Evolutionary conservation across 2,888 invertebrate genomes (phyloP).

Genomic region (Microplitis manilae): DNA sequence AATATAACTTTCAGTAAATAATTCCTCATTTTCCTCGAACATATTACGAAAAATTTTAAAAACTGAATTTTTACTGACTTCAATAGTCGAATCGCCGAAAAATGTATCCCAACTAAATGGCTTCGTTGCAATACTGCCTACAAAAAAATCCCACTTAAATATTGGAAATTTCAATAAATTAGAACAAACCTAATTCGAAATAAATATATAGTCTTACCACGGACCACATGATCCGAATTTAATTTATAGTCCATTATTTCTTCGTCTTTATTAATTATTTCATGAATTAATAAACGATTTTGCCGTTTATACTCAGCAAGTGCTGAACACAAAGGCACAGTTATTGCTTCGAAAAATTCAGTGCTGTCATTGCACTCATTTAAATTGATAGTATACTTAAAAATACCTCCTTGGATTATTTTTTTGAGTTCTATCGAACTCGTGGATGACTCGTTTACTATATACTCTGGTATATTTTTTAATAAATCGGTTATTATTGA

Average conservation of each 20-base stretch:
- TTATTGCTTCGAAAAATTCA: slow-evolving; percentile 59
- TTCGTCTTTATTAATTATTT: slow-evolving; percentile 63
- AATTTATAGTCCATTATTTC: slow-evolving; percentile 54
- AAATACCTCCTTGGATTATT: slow-evolving; percentile 55
- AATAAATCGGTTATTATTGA: slow-evolving; percentile 56
- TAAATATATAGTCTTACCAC: too few relatives aligned
- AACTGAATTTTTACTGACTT: too few relatives aligned
- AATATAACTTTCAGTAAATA: too few relatives aligned
- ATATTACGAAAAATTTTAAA: too few relatives aligned
- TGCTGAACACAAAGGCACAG: slow-evolving; percentile 57
- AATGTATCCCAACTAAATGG: too few relatives aligned
- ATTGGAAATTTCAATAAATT: too few relatives aligned
- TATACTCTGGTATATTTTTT: slow-evolving; percentile 55
- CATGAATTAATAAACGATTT: slow-evolving; percentile 56
- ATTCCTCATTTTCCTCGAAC: too few relatives aligned
- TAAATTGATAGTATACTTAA: slow-evolving; percentile 61
- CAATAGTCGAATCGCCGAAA: too few relatives aligned
- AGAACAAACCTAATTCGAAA: too few relatives aligned
- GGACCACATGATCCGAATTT: too few relatives aligned
- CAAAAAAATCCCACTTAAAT: too few relatives aligned
- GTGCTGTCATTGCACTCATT: slow-evolving; percentile 49
- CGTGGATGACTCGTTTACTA: slow-evolving; percentile 46
- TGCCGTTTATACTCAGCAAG: slow-evolving; percentile 55
- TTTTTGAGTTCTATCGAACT: slow-evolving; percentile 55
- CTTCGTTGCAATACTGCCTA: too few relatives aligned